These are phyloP conservation scores for Grus americana DNA, from an alignment of 2,113 vertebrate species.

Conservation along the genomic window DNA sequence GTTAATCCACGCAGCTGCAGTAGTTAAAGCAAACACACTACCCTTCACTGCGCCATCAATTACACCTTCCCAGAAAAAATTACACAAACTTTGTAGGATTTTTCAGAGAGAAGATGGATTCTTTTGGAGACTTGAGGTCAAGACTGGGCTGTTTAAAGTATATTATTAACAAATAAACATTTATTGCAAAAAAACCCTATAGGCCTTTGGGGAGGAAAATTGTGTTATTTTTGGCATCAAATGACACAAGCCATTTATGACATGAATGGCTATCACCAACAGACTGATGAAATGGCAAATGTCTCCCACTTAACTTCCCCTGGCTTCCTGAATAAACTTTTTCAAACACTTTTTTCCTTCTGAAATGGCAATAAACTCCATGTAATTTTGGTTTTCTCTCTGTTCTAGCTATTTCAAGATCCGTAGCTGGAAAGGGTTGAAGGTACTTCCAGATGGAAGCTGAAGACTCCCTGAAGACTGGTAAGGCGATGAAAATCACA, in stretches of 20 bases:
- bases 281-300: constrained; percentile 76
- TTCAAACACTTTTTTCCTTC: constrained; percentile 69
- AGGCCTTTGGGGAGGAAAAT: constrained; percentile 78
- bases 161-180: constrained; percentile 88
- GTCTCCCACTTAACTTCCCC: constrained; percentile 77
- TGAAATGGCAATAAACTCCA: constrained; percentile 66
- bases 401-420: constrained; percentile 66
- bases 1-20: constrained; percentile 73
- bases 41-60: constrained; percentile 82
- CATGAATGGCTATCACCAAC: constrained; percentile 78
- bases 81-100: constrained; percentile 80
- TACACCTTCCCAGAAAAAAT: constrained; percentile 80
- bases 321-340: constrained; percentile 77
- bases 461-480: constrained; percentile 51
- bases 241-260: constrained; percentile 82
- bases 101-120: constrained; percentile 82
- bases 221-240: constrained; percentile 84
- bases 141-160: constrained; percentile 79
- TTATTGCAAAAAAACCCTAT: constrained; percentile 77
- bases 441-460: constrained; percentile 63
- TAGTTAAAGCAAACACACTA: constrained; percentile 82
- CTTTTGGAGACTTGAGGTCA: constrained; percentile 81
- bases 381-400: constrained; percentile 75
- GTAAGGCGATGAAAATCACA: constrained; percentile 75
- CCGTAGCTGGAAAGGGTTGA: constrained; percentile 43